Percentiles rank a stretch among this genome's conserved stretches.
Evolutionary conservation across 2,888 invertebrate species (phyloP).

Genomic region (Dryomyza anilis): DNA sequence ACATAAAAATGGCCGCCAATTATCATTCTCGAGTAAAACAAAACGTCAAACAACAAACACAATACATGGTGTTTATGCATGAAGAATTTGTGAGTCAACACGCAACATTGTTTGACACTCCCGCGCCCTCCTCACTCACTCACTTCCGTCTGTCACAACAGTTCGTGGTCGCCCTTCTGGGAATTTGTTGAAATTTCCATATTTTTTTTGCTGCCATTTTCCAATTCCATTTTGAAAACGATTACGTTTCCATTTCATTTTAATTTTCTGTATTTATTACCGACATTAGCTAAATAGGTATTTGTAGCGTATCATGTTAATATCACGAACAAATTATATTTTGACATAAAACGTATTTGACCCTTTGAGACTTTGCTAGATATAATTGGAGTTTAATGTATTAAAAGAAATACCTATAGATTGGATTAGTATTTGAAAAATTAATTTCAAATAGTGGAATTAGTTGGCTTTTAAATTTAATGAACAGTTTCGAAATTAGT

Average conservation of each 20-base stretch:
- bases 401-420: no score
- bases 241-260: neutral
- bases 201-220: no score
- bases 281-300: no score
- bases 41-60: neutral
- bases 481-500: no score
- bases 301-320: no score
- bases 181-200: neutral
- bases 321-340: no score
- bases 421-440: no score
- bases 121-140: neutral
- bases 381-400: no score
- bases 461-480: no score
- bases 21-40: neutral
- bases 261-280: neutral
- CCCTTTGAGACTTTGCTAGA: no score
- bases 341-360: no score
- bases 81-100: neutral
- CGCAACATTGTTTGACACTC: neutral
- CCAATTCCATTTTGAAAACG: neutral
- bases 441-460: no score
- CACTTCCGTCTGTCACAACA: neutral
- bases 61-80: neutral
- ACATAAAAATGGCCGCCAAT: conserved; percentile 2
- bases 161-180: neutral